Evolutionary conservation across 2,113 vertebrate genomes (phyloP).

Genomic region (Quiscalus mexicanus): DNA sequence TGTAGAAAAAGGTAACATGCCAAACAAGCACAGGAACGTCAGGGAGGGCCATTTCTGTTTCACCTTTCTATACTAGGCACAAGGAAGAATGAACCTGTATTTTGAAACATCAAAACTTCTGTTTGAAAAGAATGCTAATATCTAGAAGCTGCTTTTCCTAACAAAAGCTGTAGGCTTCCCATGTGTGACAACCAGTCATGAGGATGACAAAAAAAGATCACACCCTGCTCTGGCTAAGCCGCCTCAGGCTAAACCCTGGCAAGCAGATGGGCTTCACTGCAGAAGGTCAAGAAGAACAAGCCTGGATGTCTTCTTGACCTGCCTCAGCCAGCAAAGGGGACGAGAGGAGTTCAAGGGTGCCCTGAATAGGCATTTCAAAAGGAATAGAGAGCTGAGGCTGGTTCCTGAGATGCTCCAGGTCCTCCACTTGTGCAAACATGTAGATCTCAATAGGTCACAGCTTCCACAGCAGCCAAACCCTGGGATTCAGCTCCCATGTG

Average conservation of each 20-base stretch:
- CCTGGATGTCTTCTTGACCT: neutral
- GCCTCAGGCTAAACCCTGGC: constrained; percentile 58
- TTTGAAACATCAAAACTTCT: neutral
- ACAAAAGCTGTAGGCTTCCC: neutral
- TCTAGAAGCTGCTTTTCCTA: neutral
- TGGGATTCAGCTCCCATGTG: neutral
- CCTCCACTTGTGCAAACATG: neutral
- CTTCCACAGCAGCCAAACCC: neutral
- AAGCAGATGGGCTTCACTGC: constrained; percentile 34
- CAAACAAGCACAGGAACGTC: neutral
- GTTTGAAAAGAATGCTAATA: neutral
- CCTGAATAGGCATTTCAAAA: neutral
- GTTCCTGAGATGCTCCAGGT: neutral
- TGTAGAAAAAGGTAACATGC: rapidly evolving
- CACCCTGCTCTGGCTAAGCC: constrained; percentile 48
- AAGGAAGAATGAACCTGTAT: neutral
- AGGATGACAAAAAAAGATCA: constrained; percentile 54
- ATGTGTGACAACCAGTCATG: neutral
- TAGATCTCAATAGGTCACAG: neutral
- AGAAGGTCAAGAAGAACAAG: constrained; percentile 51
- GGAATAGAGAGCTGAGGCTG: neutral
- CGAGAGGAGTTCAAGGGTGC: neutral
- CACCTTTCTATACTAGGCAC: neutral
- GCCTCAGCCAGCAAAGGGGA: neutral
- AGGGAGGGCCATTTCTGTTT: neutral